phyloP scores from a whole-genome alignment of 2,797 vertebrate genomes.

The Distichodus sexfasciatus region DNA sequence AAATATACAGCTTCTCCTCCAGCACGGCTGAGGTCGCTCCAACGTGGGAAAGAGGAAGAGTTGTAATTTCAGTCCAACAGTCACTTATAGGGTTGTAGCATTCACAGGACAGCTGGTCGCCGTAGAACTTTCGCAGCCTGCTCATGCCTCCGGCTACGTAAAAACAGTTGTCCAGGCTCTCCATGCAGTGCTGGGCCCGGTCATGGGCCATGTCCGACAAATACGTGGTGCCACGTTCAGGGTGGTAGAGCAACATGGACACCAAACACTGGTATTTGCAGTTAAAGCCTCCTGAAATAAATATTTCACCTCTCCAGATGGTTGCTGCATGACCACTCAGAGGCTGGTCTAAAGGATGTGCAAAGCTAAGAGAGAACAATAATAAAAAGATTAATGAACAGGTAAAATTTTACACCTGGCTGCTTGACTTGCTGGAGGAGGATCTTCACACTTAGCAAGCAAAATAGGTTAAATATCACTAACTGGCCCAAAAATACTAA shows the following conservation, averaged over 20 bases:
- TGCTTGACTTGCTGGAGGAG: too few relatives aligned
- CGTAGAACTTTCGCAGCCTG: slow-evolving; percentile 69
- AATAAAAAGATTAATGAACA: not conserved
- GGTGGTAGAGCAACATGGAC: slow-evolving; percentile 71
- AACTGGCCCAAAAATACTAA: too few relatives aligned
- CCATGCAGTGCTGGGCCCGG: slow-evolving; percentile 76
- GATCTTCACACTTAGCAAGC: too few relatives aligned
- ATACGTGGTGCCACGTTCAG: slow-evolving; percentile 62
- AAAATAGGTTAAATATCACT: too few relatives aligned
- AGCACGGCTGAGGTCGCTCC: slow-evolving; percentile 69
- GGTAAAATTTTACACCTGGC: too few relatives aligned
- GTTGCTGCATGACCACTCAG: slow-evolving; percentile 68
- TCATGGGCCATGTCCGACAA: slow-evolving; percentile 69
- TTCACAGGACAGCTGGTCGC: slow-evolving; percentile 71
- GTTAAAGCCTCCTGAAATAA: slow-evolving; percentile 76
- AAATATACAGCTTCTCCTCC: slow-evolving; percentile 71
- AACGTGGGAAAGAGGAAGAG: slow-evolving; percentile 68
- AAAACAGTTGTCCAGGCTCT: slow-evolving; percentile 60
- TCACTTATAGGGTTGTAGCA: slow-evolving; percentile 58
- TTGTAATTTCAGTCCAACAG: slow-evolving; percentile 57
- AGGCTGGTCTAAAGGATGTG: slow-evolving; percentile 62
- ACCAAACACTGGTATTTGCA: slow-evolving; percentile 67
- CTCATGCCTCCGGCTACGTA: slow-evolving; percentile 70
- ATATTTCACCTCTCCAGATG: slow-evolving; percentile 58
- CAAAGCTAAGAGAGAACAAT: slow-evolving; percentile 56